These are phyloP conservation scores for Apamea sordens DNA, from an alignment of 2,888 invertebrate genomes.

Conservation along the genomic window DNA sequence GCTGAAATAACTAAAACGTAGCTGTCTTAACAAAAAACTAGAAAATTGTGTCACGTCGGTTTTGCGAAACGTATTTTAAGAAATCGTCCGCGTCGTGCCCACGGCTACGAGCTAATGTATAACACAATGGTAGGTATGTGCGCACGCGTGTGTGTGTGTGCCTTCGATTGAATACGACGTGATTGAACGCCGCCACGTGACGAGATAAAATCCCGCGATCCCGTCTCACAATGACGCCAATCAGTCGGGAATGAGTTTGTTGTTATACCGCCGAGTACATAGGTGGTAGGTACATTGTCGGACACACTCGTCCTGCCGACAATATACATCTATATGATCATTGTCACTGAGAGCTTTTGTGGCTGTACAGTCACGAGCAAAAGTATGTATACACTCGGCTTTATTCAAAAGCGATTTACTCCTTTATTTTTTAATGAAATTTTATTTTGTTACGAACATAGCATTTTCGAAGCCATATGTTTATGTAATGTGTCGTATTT, in stretches of 20 bases:
- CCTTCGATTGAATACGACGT: slow-evolving; percentile 78
- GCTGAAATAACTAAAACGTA: slow-evolving; percentile 34
- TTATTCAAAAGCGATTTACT: too few species aligned
- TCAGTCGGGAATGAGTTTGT: slow-evolving; percentile 79
- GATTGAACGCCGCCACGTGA: slow-evolving; percentile 78
- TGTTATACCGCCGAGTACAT: slow-evolving; percentile 66
- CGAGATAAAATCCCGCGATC: slow-evolving; percentile 72
- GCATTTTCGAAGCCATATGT: too few species aligned
- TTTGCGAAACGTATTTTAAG: slow-evolving; percentile 52
- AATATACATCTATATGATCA: slow-evolving; percentile 38
- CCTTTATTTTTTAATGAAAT: too few species aligned
- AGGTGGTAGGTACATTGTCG: slow-evolving; percentile 22
- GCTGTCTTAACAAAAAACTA: slow-evolving; percentile 34
- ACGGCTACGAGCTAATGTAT: slow-evolving; percentile 49
- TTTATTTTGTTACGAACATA: too few species aligned
- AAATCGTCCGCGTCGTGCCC: slow-evolving; percentile 50
- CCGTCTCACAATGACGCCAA: slow-evolving; percentile 81
- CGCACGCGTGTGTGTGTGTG: slow-evolving; percentile 37
- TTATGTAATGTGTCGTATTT: too few species aligned
- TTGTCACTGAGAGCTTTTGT: slow-evolving; percentile 38
- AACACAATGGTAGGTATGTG: slow-evolving; percentile 50
- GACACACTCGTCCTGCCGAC: slow-evolving; percentile 41
- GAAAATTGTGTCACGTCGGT: slow-evolving; percentile 52
- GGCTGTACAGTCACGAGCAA: too few species aligned
- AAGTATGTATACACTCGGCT: too few species aligned